A percentile compares a stretch with the other conserved stretches of the same genome.
Conservation (phyloP, 2,888 invertebrate species). For the Antitype chi region DNA sequence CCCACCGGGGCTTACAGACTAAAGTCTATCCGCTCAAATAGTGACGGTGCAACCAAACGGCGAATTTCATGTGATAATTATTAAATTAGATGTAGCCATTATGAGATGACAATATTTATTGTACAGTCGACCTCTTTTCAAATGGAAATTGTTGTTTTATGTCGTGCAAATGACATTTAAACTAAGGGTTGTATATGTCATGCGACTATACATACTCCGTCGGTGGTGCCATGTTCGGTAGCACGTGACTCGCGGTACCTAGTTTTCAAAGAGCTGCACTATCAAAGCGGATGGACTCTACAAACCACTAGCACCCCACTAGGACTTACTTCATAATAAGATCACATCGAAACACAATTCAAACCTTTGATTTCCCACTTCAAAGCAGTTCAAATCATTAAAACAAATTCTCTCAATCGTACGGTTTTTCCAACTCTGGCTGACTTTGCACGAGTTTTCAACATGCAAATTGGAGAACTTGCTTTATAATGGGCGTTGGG, state of each 20-base stretch:
- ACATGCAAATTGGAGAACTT: conserved; percentile 55
- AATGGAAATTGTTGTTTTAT: neutral
- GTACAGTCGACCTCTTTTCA: neutral
- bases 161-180: neutral
- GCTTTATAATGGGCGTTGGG: conserved; percentile 49
- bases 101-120: neutral
- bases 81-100: neutral
- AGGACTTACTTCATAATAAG: conserved; percentile 6
- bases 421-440: conserved; percentile 30
- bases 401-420: conserved; percentile 36
- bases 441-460: conserved; percentile 50
- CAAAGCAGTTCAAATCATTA: conserved; percentile 46
- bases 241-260: neutral
- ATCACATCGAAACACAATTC: conserved; percentile 23
- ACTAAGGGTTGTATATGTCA: neutral
- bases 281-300: neutral
- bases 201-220: neutral
- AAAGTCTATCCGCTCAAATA: conserved; percentile 11
- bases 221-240: neutral
- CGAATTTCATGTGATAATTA: neutral
- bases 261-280: conserved; percentile 1
- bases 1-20: neutral
- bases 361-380: conserved; percentile 33
- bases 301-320: neutral
- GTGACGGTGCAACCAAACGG: neutral